Evolutionary conservation across 2,797 vertebrate species (phyloP).

Genomic region (Cephalopachus bancanus): DNA sequence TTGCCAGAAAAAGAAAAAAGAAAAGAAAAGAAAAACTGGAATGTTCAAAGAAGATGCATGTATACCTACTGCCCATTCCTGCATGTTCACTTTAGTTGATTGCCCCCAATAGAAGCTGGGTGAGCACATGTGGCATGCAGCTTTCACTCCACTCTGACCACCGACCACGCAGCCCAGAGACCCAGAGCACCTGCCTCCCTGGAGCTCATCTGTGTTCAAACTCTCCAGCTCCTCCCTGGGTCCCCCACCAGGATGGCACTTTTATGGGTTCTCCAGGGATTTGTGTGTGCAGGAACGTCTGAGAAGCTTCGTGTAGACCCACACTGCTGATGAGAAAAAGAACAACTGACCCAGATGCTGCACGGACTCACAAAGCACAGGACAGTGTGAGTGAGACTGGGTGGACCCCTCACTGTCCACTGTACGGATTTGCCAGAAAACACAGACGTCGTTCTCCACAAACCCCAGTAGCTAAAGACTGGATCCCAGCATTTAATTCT

Average conservation of each 20-base stretch:
- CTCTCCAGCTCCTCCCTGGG: neutral
- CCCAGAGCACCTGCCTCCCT: neutral
- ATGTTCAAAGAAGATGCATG: too few relatives aligned
- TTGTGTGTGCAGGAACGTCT: too few relatives aligned
- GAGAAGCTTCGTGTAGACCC: too few relatives aligned
- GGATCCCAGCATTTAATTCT: neutral
- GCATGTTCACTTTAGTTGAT: neutral
- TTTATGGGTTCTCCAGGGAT: accelerated
- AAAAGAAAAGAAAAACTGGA: too few relatives aligned
- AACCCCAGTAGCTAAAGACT: neutral
- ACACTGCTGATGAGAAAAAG: neutral
- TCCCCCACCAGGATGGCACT: neutral
- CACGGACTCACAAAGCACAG: too few relatives aligned
- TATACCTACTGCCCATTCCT: neutral
- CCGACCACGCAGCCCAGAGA: accelerated
- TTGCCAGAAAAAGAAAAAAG: too few relatives aligned
- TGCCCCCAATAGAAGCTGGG: neutral
- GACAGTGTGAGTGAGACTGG: accelerated
- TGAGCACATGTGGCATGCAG: accelerated
- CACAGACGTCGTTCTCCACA: too few relatives aligned
- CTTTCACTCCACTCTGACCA: accelerated
- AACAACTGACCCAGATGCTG: accelerated
- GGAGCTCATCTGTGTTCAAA: too few relatives aligned
- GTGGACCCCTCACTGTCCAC: neutral
- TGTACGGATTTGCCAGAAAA: too few relatives aligned